Conservation (phyloP, 1,140 invertebrate genomes). For the Hypsibius dujardini region DNA sequence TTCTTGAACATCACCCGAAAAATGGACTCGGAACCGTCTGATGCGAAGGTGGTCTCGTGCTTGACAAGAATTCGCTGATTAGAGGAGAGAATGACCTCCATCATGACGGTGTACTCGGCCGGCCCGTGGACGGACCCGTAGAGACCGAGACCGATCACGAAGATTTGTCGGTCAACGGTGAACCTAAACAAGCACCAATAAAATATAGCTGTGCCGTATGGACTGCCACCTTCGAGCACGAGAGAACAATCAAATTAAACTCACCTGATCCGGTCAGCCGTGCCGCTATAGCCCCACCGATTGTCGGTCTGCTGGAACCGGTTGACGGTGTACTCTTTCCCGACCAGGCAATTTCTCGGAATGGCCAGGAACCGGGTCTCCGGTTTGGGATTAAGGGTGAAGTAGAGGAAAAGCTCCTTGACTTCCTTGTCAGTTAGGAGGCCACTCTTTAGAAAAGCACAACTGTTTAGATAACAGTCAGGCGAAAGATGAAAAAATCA, state of each 20-base stretch:
- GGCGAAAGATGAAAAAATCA: too few relatives aligned
- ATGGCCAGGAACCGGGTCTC: conserved; percentile 50
- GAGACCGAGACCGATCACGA: conserved; percentile 66
- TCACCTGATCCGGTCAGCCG: conserved; percentile 59
- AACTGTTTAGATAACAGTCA: too few relatives aligned
- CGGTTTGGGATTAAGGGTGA: conserved; percentile 58
- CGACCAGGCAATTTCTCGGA: conserved; percentile 59
- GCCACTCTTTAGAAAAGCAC: conserved; percentile 35
- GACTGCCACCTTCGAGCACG: not conserved
- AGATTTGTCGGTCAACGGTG: conserved; percentile 59
- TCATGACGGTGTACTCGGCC: conserved; percentile 57
- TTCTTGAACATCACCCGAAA: conserved; percentile 76
- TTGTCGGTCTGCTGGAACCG: conserved; percentile 62
- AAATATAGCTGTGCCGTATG: not conserved
- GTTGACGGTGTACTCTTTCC: conserved; percentile 59
- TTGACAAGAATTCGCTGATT: conserved; percentile 56
- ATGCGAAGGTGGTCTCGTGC: conserved; percentile 57
- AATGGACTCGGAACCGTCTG: conserved; percentile 59
- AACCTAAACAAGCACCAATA: conserved; percentile 42
- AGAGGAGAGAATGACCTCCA: conserved; percentile 57
- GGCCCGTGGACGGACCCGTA: conserved; percentile 68
- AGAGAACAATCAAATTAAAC: conserved; percentile 21
- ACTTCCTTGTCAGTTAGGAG: conserved; percentile 55
- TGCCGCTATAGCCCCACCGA: conserved; percentile 71
- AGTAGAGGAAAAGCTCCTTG: conserved; percentile 61